phyloP scores from a whole-genome alignment of 1,140 invertebrate genomes.

The Drosophila quadrilineata region DNA sequence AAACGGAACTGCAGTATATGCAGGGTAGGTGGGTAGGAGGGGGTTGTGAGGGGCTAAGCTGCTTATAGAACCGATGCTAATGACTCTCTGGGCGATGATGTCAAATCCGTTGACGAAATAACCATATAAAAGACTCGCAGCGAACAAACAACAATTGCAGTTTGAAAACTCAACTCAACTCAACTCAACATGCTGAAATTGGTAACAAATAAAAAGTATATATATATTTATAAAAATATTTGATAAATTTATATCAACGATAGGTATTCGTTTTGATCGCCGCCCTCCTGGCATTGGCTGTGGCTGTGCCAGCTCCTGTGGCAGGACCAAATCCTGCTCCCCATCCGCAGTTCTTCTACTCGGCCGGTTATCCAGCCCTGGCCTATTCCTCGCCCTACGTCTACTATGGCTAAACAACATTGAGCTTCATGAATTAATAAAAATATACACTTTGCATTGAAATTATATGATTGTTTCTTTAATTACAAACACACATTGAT shows the following conservation, averaged over 20 bases:
- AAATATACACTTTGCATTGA: background rate
- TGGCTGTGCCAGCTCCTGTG: slow-evolving; percentile 52
- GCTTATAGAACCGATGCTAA: slow-evolving; percentile 20
- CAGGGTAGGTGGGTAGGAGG: background rate
- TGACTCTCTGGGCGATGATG: slow-evolving; percentile 21
- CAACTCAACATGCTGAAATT: slow-evolving; percentile 62
- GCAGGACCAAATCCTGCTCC: slow-evolving; percentile 56
- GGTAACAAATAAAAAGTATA: slow-evolving; percentile 31
- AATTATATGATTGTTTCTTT: background rate
- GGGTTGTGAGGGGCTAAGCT: slow-evolving; percentile 16
- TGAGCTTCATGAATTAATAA: background rate
- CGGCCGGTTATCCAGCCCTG: slow-evolving; percentile 57
- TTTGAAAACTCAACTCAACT: slow-evolving; percentile 29
- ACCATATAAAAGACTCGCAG: slow-evolving; percentile 43
- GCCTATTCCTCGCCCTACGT: slow-evolving; percentile 60
- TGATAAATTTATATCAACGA: background rate
- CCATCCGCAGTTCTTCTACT: slow-evolving; percentile 55
- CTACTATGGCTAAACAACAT: slow-evolving; percentile 60
- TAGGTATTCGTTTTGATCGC: slow-evolving; percentile 63
- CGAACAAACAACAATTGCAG: slow-evolving; percentile 38
- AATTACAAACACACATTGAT: background rate
- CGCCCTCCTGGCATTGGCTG: slow-evolving; percentile 51
- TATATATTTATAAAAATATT: background rate
- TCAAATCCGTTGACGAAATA: slow-evolving; percentile 17
- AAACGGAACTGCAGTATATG: slow-evolving; percentile 44